Evolutionary conservation across 2,888 invertebrate genomes (phyloP), one percentile per base, ranked within the genome.

Genomic region (Drosophila paramelanica): DNA sequence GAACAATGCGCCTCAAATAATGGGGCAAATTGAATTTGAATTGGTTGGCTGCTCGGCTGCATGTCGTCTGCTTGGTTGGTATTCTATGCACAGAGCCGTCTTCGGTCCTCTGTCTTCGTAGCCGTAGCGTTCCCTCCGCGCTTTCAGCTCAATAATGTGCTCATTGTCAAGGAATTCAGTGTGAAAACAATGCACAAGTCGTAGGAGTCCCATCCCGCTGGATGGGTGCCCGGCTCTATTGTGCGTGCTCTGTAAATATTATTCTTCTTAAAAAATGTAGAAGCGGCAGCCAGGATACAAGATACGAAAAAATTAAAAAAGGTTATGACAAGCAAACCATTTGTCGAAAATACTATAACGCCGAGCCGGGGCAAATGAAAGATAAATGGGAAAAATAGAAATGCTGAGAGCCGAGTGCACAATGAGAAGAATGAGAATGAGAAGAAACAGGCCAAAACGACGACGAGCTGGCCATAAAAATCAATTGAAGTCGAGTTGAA

Each of bases 21-120:
- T 89, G 81, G 89, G 71, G 83, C 86, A 91, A 90, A 91, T 90
- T 90, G 91, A 91, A 90, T 90, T 90, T 90, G 90, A 91, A 90
- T 90, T 91, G 91, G 82, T 85, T 83, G 79, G 67, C 71, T 81
- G 73, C 57, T 58, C 51, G 61, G 59, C 61, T 56, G 56, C 50
- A 50, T 31, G 51, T 41, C 61, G 17, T 17, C 17, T 17, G 17
- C 17, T 17, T 57, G 60, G 61, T 74, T 73, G 65, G 47, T 49
- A 70, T 74, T 74, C 74, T 57, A 66, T 74, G 66, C 73, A 69
- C 60, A 58, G 55, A 46, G 58, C 49, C 45, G 42, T 52, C 67
- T 39, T 38, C 62, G 47, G 41, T 41, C 41, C n/a, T 10, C 41
- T 11, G 36, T 36, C 20, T 57, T 64, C 8, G 27, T 31, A 31